Base-by-base conservation (phyloP, 1,140 invertebrate genomes). In the Bombus huntii region DNA sequence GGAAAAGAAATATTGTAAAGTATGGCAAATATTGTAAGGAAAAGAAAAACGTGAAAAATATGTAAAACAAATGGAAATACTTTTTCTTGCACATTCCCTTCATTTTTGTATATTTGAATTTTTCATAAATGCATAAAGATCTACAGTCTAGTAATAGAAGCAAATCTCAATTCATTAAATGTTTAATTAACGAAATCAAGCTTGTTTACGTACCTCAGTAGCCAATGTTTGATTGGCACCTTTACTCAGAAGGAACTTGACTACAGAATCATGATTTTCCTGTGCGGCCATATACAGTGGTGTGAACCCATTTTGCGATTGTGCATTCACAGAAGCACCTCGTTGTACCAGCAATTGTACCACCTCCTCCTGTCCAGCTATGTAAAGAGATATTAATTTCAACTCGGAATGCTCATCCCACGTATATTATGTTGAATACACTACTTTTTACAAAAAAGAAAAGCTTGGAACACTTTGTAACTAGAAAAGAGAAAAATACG, bases 241-340 rank as follows among this genome's bases (percentile, higher is more conserved):
- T 95, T 99, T 98, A 59, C 97, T 96, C 62, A 99, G 96, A 65
- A 99, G 96, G 95, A 98, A 98, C 92, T 98, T 97, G 82, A 99
- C 99, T 90, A 99, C 98, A 15, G 97, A 97, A 87, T 99, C 98
- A 94, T 99, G 99, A 93, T 99, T 99, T 95, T 99, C 99, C 95
- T 99, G 99, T 9, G 99, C 98, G 28, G 99, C 99, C 99, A 99
- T 99, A 93, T 99, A 99, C 9, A 99, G 95, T 1, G 99, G 99
- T 0, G 99, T 99, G 95, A 99, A 99, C 59, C 99, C 99, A 96
- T 99, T 99, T 93, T 99, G 97, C 28, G 98, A 99, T 95, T 99
- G 99, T 72, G 98, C 98, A 96, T 99, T 99, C 81, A 99, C 98
- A 93, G 98, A 98, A 87, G 99, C 99, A 89, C 98, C 98, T 94